Evolutionary conservation across 1,140 invertebrate genomes (phyloP).

Genomic region (Ectropis grisescens): DNA sequence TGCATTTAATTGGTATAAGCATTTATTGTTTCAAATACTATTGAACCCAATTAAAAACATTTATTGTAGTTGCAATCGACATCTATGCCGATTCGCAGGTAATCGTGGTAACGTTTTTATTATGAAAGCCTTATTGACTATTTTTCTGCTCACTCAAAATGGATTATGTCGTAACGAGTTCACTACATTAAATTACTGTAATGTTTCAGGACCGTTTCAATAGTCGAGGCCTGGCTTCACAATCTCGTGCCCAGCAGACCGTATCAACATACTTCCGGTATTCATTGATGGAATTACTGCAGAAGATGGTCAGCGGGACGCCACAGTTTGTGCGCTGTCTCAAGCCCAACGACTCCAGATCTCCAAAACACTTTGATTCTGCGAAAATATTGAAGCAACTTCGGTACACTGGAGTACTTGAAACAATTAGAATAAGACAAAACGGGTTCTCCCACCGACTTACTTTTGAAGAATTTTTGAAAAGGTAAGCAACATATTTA

Average conservation of each 20-base stretch:
- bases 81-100: too few species aligned
- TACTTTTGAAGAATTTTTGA: constrained; percentile 84
- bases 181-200: too few species aligned
- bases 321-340: constrained; percentile 90
- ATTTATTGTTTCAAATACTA: too few species aligned
- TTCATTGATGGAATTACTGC: constrained; percentile 87
- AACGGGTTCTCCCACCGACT: constrained; percentile 87
- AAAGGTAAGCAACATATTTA: constrained; percentile 70
- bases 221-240: constrained; percentile 79
- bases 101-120: not conserved
- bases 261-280: constrained; percentile 88
- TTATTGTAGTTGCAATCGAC: too few species aligned
- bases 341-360: constrained; percentile 83
- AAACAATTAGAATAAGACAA: constrained; percentile 85
- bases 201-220: constrained; percentile 64
- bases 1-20: too few species aligned
- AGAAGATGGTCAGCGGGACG: constrained; percentile 84
- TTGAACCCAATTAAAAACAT: too few species aligned
- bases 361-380: constrained; percentile 78
- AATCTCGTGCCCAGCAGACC: constrained; percentile 87
- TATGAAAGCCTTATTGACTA: not conserved
- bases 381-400: constrained; percentile 83
- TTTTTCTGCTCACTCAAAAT: too few species aligned
- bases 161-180: too few species aligned
- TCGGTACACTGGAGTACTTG: constrained; percentile 84